Evolutionary conservation across 1,140 invertebrate genomes (phyloP), one percentile per base, ranked within the genome.

Genomic region (Drosophila ambigua): DNA sequence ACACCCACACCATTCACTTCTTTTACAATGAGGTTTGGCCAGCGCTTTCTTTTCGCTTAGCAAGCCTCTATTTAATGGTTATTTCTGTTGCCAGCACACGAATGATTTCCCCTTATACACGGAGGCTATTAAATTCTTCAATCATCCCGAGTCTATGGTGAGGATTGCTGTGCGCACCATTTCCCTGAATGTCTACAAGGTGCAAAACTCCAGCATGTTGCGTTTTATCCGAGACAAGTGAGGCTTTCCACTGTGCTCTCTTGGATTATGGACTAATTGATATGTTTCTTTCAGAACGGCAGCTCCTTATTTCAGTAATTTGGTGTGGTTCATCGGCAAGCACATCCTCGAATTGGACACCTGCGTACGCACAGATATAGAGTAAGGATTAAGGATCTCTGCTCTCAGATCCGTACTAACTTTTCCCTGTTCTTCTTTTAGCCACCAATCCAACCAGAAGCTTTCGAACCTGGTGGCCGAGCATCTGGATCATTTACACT

Each of bases 261-360:
- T 48, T 7, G 9, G 41, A 23, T 44, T 20, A 31, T 7, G 26
- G 16, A 3, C 2, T 13, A 39, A 39, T 39, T 11, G 4, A 16
- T 35, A 6, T 41, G 0, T 1, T 4, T 15, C 2, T 26, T 88
- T n/a, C 69, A 95, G 96, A 93, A 99, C 98, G 50, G 98, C 98
- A 46, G 97, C 97, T 23, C 98, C 98, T 8, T 99, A 99, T 93
- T 99, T 99, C 91, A 98, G 98, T 68, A 99, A 99, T 93, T 94
- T 99, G 24, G 98, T 99, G n/a, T 99, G 98, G 97, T 99, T 99
- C 89, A 99, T 99, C 91, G 98, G 98, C 52, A 98, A 98, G 93
- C 98, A 99, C 92, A 98, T 99, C 62, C 93, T 99, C 64, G 98
- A 99, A 92, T 93, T 99, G 52, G 98, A 99, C 92, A 95, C 95